Base-by-base conservation (phyloP, 53 echinoderm and acorn worm species). In the Paelopatides confundens region DNA sequence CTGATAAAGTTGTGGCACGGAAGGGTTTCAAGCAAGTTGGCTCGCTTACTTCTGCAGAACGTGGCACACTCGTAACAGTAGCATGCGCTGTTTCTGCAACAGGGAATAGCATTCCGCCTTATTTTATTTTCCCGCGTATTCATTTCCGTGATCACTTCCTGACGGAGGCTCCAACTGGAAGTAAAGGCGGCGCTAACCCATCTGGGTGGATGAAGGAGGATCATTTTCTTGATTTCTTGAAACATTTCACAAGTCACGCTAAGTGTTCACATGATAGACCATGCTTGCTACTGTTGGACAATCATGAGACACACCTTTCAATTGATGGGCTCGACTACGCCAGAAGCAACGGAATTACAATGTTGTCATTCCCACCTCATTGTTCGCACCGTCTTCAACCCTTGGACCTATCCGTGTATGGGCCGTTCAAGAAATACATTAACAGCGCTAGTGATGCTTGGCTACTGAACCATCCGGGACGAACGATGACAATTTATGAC, bases 141-240 rank as follows among this genome's bases (percentile, higher is more conserved):
- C 31, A 32, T 21, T 70, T 31, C 32, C 1, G 21, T 10, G 34
- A 31, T 39, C 46, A 76, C 8, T 40, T 39, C 26, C 24, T 76
- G 6, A 12, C 38, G 10, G 24, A 74, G 9, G 76, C 37, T 6
- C 76, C 76, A 43, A 13, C 0, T 14, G 76, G 76, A 37, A 74
- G 38, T 74, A 38, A 6, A 18, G 36, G 76, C 17, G 26, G 7
- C 3, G 38, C 10, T 74, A 37, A 74, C 24, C 18, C 38, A 36
- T 37, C 76, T 38, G 76, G 76, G 15, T 74, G 76, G 76, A 74
- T 74, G 76, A 74, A 36, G 10, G 76, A 36, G 39, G 76, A 43
- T 15, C 0, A 38, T 21, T 74, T 35, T 35, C 3, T 6, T 13
- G 27, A 27, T 6, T 74, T 15, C 5, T 4, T 74, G 38, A 38